phyloP scores from a whole-genome alignment of 2,888 invertebrate species.

The Dysmachus trigonus region DNA sequence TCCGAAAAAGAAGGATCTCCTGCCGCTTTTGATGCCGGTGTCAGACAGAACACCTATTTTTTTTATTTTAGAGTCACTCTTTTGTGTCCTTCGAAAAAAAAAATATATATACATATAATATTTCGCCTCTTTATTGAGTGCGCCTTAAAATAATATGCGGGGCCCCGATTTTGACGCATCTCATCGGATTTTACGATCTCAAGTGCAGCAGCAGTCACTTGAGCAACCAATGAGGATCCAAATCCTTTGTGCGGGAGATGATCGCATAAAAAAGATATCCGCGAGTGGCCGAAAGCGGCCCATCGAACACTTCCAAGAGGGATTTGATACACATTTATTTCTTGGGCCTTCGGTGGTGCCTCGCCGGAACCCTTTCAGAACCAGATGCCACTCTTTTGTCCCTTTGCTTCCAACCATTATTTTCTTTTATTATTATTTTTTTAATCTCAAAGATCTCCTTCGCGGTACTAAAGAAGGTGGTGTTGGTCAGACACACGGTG shows the following conservation, averaged over 20 bases:
- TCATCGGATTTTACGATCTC: constrained; percentile 39
- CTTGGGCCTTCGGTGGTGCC: not conserved
- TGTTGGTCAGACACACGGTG: not conserved
- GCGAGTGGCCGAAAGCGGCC: not conserved
- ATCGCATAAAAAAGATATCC: constrained; percentile 22
- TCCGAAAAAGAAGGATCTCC: constrained; percentile 6
- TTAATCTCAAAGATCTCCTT: not conserved
- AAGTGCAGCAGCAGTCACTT: constrained; percentile 35
- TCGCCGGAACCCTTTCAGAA: not conserved
- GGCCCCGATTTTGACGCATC: constrained; percentile 28
- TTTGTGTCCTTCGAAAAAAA: constrained; percentile 36
- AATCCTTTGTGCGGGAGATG: constrained; percentile 4
- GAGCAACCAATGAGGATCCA: constrained; percentile 24
- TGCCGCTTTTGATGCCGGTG: constrained; percentile 14
- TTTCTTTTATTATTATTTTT: not conserved
- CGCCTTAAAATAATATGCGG: constrained; percentile 44
- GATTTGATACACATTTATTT: constrained; percentile 29
- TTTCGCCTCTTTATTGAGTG: constrained; percentile 28
- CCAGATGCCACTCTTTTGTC: constrained; percentile 21
- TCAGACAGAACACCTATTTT: constrained; percentile 38
- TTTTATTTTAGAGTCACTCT: constrained; percentile 17
- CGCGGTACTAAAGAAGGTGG: constrained; percentile 6
- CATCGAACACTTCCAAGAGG: not conserved
- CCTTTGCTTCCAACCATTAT: constrained; percentile 3
- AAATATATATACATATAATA: too few relatives aligned